phyloP scores from a whole-genome alignment of 2,888 invertebrate species.

The Crepidodera aurea region DNA sequence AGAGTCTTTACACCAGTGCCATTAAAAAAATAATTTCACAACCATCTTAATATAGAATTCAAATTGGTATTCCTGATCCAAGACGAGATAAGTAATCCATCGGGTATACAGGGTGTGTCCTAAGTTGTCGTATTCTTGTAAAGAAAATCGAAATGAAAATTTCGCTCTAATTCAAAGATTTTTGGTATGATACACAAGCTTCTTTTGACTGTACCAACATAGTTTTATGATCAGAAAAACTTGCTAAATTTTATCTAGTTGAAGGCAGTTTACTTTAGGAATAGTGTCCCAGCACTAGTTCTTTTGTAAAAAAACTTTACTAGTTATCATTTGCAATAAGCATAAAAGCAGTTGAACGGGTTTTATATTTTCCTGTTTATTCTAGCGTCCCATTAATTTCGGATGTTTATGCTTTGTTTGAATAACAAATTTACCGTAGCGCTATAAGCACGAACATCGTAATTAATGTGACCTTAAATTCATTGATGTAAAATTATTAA shows the following conservation, averaged over 20 bases:
- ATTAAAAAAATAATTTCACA: no score
- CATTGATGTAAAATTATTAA: constrained; percentile 33
- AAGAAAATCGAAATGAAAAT: neutral
- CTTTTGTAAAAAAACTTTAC: constrained; percentile 32
- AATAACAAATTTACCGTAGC: neutral
- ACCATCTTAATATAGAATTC: no score
- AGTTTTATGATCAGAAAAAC: constrained; percentile 47
- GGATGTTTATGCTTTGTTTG: constrained; percentile 17
- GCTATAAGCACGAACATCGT: constrained; percentile 6
- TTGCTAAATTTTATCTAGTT: constrained; percentile 33
- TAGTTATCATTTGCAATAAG: constrained; percentile 34
- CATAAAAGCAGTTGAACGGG: constrained; percentile 43
- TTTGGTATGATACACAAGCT: constrained; percentile 17
- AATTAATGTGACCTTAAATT: constrained; percentile 13
- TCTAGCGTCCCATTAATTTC: constrained; percentile 39
- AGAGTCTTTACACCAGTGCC: no score
- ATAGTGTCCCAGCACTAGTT: constrained; percentile 53
- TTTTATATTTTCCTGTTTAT: constrained; percentile 34
- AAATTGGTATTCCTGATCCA: neutral
- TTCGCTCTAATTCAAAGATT: constrained; percentile 13
- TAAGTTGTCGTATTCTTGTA: neutral
- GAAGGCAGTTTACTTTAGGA: constrained; percentile 31
- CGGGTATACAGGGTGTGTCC: neutral
- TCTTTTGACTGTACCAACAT: constrained; percentile 21
- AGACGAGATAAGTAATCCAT: no score